Evolutionary conservation across 2,113 vertebrate species (phyloP).

Genomic region (Pteropus alecto): DNA sequence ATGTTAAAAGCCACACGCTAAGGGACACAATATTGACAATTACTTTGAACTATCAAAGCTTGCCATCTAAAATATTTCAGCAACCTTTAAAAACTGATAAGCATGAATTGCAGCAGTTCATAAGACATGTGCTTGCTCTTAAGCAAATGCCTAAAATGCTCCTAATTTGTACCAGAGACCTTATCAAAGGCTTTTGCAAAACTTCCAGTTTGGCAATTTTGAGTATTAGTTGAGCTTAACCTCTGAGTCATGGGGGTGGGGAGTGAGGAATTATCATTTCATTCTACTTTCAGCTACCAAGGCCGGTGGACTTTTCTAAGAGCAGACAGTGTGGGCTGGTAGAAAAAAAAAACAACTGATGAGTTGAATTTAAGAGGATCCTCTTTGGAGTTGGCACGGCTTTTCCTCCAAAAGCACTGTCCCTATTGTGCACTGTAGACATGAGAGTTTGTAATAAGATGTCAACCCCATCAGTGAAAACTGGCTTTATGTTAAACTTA

Average conservation of each 20-base stretch:
- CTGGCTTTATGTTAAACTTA: not conserved
- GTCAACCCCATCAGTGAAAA: not conserved
- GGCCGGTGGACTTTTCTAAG: constrained; percentile 17
- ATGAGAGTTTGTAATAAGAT: not conserved
- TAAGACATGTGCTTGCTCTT: constrained; percentile 65
- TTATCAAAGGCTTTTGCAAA: constrained; percentile 65
- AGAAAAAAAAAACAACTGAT: not conserved
- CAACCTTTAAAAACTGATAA: constrained; percentile 47
- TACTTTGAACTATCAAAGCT: constrained; percentile 60
- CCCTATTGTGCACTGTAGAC: not conserved
- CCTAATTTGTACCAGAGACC: constrained; percentile 67
- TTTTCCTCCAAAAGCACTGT: not conserved
- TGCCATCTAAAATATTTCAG: constrained; percentile 2
- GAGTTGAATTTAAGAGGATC: not conserved
- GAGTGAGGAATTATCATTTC: constrained; percentile 40
- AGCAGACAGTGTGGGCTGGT: not conserved
- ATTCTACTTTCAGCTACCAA: not conserved
- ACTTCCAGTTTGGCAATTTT: constrained; percentile 65
- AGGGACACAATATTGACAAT: constrained; percentile 44
- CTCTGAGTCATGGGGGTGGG: constrained; percentile 28
- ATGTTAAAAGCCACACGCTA: constrained; percentile 57
- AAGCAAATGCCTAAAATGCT: constrained; percentile 45
- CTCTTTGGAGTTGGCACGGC: not conserved
- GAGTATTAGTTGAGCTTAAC: constrained; percentile 66
- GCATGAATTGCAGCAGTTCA: constrained; percentile 50